Percentiles rank a stretch among this genome's conserved stretches.
Evolutionary conservation across 2,888 invertebrate species (phyloP).

Genomic region (Dione juno): DNA sequence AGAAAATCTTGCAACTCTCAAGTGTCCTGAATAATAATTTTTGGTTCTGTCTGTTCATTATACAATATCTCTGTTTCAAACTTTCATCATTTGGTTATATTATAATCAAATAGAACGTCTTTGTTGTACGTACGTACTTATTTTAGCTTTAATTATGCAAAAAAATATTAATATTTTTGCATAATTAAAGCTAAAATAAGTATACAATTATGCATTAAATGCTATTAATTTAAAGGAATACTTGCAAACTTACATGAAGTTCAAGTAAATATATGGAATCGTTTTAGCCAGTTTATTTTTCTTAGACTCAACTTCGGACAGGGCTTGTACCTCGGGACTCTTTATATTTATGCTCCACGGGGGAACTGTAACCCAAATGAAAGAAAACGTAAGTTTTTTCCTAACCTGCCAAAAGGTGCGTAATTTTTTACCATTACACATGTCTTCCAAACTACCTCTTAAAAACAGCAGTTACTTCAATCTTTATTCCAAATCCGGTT

Average conservation of each 20-base stretch:
- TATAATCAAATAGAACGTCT: constrained; percentile 12
- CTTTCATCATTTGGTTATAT: constrained; percentile 11
- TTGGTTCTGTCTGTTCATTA: constrained; percentile 24
- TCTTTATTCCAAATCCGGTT: constrained; percentile 2
- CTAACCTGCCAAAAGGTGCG: constrained; percentile 39
- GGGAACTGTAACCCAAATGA: constrained; percentile 42
- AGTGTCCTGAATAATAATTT: constrained; percentile 23
- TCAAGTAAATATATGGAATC: constrained; percentile 40
- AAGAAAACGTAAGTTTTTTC: constrained; percentile 44
- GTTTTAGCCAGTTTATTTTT: constrained; percentile 44
- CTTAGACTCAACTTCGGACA: constrained; percentile 40
- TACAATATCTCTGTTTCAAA: constrained; percentile 13
- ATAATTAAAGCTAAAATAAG: neutral
- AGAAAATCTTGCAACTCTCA: constrained; percentile 41
- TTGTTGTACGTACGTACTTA: neutral
- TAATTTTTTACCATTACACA: constrained; percentile 42
- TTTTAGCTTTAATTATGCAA: neutral
- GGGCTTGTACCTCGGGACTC: constrained; percentile 38
- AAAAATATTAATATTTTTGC: constrained; percentile 4
- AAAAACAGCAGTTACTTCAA: constrained; percentile 10
- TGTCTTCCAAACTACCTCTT: constrained; percentile 23
- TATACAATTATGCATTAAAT: neutral
- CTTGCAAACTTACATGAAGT: constrained; percentile 33
- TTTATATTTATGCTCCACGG: constrained; percentile 46
- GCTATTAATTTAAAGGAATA: constrained; percentile 9